phyloP scores from a whole-genome alignment of 2,113 vertebrate genomes.

The Sinosuthora webbiana region DNA sequence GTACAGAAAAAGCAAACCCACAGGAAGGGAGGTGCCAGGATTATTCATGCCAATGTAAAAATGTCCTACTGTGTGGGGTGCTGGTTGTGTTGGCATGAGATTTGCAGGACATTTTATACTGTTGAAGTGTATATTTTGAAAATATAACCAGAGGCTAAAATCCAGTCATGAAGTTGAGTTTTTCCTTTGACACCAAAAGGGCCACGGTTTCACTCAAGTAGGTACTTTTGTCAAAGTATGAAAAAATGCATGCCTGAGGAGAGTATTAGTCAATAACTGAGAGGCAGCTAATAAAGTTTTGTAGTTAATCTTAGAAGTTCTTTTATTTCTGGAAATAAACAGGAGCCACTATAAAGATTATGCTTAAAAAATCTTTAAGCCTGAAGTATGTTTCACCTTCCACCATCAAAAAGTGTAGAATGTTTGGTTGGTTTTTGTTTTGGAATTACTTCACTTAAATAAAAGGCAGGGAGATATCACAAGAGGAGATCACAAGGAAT shows the following conservation, averaged over 20 bases:
- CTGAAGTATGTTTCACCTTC: background rate
- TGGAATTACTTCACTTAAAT: background rate
- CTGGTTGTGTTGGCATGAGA: background rate
- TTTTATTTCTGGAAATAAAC: background rate
- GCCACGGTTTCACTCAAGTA: background rate
- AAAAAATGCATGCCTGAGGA: background rate
- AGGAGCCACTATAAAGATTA: background rate
- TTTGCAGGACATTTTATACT: background rate
- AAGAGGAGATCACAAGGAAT: background rate
- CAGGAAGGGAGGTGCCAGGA: constrained; percentile 26
- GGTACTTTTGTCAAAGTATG: background rate
- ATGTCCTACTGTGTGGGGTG: background rate
- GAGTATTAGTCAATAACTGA: background rate
- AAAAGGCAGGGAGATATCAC: background rate
- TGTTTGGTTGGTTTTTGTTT: background rate
- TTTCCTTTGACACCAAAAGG: background rate
- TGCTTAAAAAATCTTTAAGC: background rate
- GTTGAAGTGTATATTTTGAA: constrained; percentile 28
- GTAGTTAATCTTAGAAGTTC: background rate
- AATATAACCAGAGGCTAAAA: constrained; percentile 18
- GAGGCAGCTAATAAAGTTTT: constrained; percentile 12
- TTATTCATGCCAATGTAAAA: constrained; percentile 24
- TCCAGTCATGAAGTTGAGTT: background rate
- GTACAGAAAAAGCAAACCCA: constrained; percentile 39
- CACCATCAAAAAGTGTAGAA: background rate